Evolutionary conservation across 2,888 invertebrate genomes (phyloP).

Genomic region (Epicampocera succincta): DNA sequence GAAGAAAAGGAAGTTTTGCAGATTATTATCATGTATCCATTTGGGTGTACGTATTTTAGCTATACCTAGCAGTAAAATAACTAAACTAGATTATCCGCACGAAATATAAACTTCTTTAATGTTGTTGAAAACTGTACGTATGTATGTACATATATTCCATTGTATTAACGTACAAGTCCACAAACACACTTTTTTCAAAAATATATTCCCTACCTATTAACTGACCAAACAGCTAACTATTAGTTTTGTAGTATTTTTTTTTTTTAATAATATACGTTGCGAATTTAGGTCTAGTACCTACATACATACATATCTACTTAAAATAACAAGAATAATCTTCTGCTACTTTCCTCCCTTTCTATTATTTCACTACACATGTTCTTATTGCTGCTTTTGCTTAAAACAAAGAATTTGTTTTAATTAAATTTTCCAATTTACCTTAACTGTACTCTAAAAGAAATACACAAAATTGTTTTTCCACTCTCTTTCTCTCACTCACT

Average conservation of each 20-base stretch:
- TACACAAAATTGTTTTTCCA: neutral
- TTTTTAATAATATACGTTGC: neutral
- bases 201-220: no score
- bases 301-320: conserved; percentile 19
- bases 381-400: conserved; percentile 16
- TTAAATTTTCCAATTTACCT: conserved; percentile 68
- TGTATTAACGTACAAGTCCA: no score
- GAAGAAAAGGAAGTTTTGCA: no score
- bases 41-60: no score
- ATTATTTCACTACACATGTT: neutral
- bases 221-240: no score
- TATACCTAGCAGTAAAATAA: no score
- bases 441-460: conserved; percentile 62
- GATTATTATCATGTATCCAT: no score
- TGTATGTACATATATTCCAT: no score
- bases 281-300: conserved; percentile 28
- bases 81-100: no score
- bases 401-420: conserved; percentile 62
- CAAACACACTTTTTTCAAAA: no score
- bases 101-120: no score
- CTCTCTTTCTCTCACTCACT: neutral
- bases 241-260: neutral
- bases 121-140: no score
- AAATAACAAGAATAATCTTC: conserved; percentile 40
- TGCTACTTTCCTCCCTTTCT: conserved; percentile 1